phyloP scores from a whole-genome alignment of 2,888 invertebrate genomes.

The Pachycephus smyrnensis region DNA sequence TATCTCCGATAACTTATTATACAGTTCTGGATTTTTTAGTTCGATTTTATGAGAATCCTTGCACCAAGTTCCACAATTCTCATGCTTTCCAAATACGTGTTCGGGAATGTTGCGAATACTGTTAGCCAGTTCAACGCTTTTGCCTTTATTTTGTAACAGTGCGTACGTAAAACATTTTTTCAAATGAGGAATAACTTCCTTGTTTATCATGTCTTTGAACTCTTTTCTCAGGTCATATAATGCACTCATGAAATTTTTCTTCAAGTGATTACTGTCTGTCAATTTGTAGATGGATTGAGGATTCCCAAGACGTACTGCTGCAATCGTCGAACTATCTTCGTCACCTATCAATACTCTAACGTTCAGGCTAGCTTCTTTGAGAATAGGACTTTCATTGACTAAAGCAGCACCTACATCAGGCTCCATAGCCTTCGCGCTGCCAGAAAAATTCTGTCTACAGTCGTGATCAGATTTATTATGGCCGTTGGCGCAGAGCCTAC shows the following conservation, averaged over 20 bases:
- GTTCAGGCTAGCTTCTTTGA: slow-evolving; percentile 31
- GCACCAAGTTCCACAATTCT: too few relatives aligned
- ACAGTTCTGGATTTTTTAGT: slow-evolving; percentile 7
- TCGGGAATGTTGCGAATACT: slow-evolving; percentile 27
- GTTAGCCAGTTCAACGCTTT: slow-evolving; percentile 18
- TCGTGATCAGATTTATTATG: slow-evolving; percentile 38
- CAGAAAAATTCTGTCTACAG: slow-evolving; percentile 42
- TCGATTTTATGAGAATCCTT: too few relatives aligned
- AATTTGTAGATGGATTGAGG: slow-evolving; percentile 14
- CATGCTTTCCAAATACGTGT: slow-evolving; percentile 27
- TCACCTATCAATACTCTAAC: slow-evolving; percentile 40
- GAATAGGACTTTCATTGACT: slow-evolving; percentile 32
- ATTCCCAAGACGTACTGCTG: slow-evolving; percentile 31
- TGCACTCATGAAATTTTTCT: slow-evolving; percentile 19
- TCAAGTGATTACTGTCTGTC: slow-evolving; percentile 17
- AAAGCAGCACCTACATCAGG: slow-evolving; percentile 36
- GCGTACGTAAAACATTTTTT: slow-evolving; percentile 34
- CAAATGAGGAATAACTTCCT: slow-evolving; percentile 24
- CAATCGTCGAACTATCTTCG: slow-evolving; percentile 41
- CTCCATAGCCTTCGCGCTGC: slow-evolving; percentile 51
- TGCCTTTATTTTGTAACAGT: slow-evolving; percentile 26
- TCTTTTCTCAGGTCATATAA: slow-evolving; percentile 17
- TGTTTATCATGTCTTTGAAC: slow-evolving; percentile 22
- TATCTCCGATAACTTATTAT: slow-evolving; percentile 19
- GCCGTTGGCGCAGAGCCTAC: slow-evolving; percentile 34